Evolutionary conservation across 2,797 vertebrate genomes (phyloP).

Genomic region (Myotis pilosus): DNA sequence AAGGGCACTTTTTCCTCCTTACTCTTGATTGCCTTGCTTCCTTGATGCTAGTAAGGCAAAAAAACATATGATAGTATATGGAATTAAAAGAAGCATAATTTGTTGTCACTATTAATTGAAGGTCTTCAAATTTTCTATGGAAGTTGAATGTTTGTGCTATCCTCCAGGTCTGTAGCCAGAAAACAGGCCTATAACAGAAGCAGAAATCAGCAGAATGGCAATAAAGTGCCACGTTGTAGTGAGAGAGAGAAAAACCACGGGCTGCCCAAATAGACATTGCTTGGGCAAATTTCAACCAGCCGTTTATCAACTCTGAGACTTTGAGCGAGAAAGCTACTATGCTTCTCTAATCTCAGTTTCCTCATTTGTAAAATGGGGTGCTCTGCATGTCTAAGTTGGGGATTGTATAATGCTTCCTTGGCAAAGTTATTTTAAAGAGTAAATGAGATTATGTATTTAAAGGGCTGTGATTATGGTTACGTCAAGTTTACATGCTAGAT

Average conservation of each 20-base stretch:
- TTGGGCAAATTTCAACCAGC: not conserved
- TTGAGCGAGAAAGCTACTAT: not conserved
- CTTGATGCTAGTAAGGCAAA: not conserved
- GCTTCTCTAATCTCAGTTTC: slow-evolving; percentile 17
- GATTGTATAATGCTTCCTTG: not conserved
- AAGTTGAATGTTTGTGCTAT: slow-evolving; percentile 36
- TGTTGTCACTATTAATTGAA: not conserved
- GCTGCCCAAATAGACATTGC: not conserved
- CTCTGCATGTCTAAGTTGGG: not conserved
- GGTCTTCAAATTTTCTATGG: not conserved
- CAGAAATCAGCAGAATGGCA: not conserved
- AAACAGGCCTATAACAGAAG: not conserved
- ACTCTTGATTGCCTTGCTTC: not conserved
- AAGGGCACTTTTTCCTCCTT: not conserved
- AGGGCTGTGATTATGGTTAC: not conserved
- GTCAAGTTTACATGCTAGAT: not conserved
- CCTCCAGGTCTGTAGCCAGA: not conserved
- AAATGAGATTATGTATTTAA: slow-evolving; percentile 35
- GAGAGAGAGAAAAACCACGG: not conserved
- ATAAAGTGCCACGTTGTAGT: not conserved
- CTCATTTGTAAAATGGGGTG: not conserved
- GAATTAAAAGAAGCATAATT: not conserved
- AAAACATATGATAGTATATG: not conserved
- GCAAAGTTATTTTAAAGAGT: slow-evolving; percentile 43
- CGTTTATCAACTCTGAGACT: not conserved